Conservation (phyloP, 2,888 invertebrate species). For the Bellardia bayeri region DNA sequence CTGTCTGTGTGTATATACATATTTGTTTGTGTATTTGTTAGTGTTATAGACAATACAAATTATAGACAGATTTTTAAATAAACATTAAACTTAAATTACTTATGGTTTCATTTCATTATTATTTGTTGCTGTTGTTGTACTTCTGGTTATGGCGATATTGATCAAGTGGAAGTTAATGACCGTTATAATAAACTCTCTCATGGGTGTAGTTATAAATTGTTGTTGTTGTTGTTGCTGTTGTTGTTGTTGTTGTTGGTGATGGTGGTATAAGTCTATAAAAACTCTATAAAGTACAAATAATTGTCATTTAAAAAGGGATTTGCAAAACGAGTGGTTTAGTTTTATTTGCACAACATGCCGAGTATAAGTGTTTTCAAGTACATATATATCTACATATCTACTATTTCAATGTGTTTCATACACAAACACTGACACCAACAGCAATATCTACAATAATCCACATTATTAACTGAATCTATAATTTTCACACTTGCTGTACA, state of each 20-base stretch:
- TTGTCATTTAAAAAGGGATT: slow-evolving; percentile 64
- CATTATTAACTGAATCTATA: slow-evolving; percentile 26
- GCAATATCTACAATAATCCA: not conserved
- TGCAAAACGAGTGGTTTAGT: slow-evolving; percentile 58
- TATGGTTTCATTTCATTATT: slow-evolving; percentile 17
- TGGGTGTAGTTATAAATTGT: slow-evolving; percentile 45
- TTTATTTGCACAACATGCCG: slow-evolving; percentile 58
- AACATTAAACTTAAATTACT: slow-evolving; percentile 54
- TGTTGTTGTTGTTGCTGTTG: not conserved
- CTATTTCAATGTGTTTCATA: not conserved
- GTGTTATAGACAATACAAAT: slow-evolving; percentile 19
- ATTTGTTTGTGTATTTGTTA: not conserved
- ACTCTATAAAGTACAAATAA: slow-evolving; percentile 53
- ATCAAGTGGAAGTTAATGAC: slow-evolving; percentile 67
- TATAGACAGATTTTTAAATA: slow-evolving; percentile 44
- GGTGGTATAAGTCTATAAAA: slow-evolving; percentile 20
- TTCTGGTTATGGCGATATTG: slow-evolving; percentile 23
- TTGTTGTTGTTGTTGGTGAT: not conserved
- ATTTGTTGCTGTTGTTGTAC: slow-evolving; percentile 7
- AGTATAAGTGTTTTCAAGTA: not conserved
- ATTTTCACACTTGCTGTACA: slow-evolving; percentile 11
- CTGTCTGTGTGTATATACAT: not conserved
- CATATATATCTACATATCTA: not conserved
- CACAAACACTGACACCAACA: not conserved
- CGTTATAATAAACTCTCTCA: slow-evolving; percentile 54